Base-by-base conservation (phyloP, 2,888 invertebrate genomes). In the Pyrochroa serraticornis region DNA sequence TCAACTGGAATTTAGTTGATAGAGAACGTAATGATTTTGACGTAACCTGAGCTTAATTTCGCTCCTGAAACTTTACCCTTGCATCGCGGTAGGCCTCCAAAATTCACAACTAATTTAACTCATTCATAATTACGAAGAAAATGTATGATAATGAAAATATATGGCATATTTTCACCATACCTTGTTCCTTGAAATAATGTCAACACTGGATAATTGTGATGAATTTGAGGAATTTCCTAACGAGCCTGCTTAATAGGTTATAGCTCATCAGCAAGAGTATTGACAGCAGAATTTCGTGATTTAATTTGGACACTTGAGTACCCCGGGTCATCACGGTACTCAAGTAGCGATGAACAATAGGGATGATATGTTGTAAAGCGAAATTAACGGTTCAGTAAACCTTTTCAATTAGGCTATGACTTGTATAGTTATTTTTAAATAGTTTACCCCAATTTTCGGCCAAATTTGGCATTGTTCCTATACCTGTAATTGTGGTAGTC, bases 61-160 rank as follows among this genome's bases (percentile, higher is more conserved):
- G 41, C 41, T 22, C 42, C 35, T 45, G 49, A 54, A 53, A 58
- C 47, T 58, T 58, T 44, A 45, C 58, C 46, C 49, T 43, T 48
- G 38, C 39, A 44, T 43, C 36, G 48, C 42, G 57, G 57, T 57
- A 57, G 57, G 57, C 51, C 37, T 52, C 48, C 37, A 38, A 58
- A 58, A 51, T 58, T 58, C 49, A 39, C 35, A 54, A 53, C 58
- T 58, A 58, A 58, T 58, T 58, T 49, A 53, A 53, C 48, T 53
- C 49, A 53, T 58, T 58, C 45, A 58, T 53, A 53, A 58, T 58
- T 54, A 49, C 43, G 39, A 45, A 58, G 49, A 38, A 53, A 58
- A 45, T 58, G 44, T 45, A 45, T 41, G 49, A 43, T 53, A 53
- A 54, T 58, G 52, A 58, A 58, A 58, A 58, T 53, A 53, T 53